Percentiles rank a stretch among this genome's conserved stretches.
Conservation (phyloP, 2,113 vertebrate genomes). For the Thomomys bottae region DNA sequence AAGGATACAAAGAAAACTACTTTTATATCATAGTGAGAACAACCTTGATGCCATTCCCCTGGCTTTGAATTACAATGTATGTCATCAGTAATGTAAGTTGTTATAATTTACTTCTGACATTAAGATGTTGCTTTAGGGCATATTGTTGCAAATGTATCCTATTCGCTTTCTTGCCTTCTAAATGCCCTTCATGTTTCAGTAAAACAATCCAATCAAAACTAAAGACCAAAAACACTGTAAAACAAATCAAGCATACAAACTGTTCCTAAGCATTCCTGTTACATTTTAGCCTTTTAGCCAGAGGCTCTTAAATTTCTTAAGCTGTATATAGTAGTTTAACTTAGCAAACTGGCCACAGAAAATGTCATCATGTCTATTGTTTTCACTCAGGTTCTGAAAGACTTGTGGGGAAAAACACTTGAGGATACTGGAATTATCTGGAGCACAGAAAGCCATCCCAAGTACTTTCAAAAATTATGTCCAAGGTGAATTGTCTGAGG, state of each 20-base stretch:
- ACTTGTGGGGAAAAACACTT: background rate
- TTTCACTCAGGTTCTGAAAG: conserved; percentile 68
- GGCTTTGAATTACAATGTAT: conserved; percentile 95
- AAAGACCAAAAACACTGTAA: conserved; percentile 98
- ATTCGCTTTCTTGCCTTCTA: conserved; percentile 90
- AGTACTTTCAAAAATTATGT: background rate
- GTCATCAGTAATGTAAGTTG: conserved; percentile 91
- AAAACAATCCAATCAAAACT: conserved; percentile 97
- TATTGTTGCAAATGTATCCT: conserved; percentile 91
- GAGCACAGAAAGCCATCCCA: background rate
- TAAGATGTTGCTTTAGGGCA: conserved; percentile 98
- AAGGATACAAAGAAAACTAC: conserved; percentile 70
- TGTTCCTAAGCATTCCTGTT: conserved; percentile 84
- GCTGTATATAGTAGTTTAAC: conserved; percentile 77
- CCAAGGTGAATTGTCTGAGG: background rate
- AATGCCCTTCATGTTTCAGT: conserved; percentile 94
- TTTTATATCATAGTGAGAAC: conserved; percentile 74
- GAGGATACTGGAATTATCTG: conserved; percentile 1
- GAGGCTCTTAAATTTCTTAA: conserved; percentile 85
- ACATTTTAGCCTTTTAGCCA: conserved; percentile 82
- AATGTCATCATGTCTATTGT: conserved; percentile 76
- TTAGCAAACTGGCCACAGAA: conserved; percentile 81
- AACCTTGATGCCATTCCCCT: conserved; percentile 88
- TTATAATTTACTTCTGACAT: conserved; percentile 99
- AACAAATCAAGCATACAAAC: conserved; percentile 95